Evolutionary conservation across 2,113 vertebrate species (phyloP).

Genomic region (Ammospiza caudacuta): DNA sequence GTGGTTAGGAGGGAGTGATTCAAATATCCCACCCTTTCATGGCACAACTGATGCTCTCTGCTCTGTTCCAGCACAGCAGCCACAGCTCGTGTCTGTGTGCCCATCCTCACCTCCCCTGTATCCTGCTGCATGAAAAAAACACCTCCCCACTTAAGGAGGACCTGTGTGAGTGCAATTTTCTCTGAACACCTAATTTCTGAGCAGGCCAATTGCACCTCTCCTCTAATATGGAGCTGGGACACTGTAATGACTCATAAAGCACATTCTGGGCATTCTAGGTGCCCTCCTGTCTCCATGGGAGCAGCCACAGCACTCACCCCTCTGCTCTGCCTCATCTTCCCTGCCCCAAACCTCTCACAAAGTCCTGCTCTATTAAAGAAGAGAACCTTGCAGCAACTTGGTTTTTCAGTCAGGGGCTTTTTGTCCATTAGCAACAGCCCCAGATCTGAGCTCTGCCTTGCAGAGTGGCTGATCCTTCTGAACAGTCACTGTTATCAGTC

Average conservation of each 20-base stretch:
- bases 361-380: not conserved
- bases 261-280: not conserved
- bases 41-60: not conserved
- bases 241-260: not conserved
- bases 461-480: not conserved
- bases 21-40: not conserved
- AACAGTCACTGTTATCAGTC: not conserved
- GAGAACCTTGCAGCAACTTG: not conserved
- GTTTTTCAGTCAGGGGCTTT: not conserved
- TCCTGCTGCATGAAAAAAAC: not conserved
- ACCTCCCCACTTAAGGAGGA: not conserved
- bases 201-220: not conserved
- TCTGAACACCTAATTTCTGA: not conserved
- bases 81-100: accelerated
- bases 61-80: not conserved
- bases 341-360: not conserved
- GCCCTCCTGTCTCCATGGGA: not conserved
- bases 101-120: not conserved
- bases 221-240: not conserved
- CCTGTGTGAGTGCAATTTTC: not conserved
- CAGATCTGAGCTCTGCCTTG: not conserved
- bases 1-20: not conserved
- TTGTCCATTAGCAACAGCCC: not conserved
- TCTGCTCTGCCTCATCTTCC: not conserved
- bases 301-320: not conserved